Conservation (phyloP, 2,113 vertebrate species). For the Sorex fumeus region DNA sequence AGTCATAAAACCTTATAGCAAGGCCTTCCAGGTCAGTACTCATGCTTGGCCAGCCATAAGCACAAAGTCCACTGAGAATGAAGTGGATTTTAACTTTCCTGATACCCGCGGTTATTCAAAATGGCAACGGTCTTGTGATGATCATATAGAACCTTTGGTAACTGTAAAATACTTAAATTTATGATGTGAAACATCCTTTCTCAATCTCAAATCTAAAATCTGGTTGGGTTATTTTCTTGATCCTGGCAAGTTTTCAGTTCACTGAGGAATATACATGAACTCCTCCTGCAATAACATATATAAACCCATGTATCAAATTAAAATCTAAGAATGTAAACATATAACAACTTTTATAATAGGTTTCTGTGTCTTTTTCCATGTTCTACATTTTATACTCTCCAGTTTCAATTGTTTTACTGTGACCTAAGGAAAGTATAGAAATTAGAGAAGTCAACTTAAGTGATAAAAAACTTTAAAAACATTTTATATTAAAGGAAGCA, state of each 20-base stretch:
- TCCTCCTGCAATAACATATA: background rate
- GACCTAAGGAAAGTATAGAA: background rate
- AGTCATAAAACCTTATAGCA: background rate
- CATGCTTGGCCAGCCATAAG: background rate
- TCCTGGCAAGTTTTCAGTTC: background rate
- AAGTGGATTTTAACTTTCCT: background rate
- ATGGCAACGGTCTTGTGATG: background rate
- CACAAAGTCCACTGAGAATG: background rate
- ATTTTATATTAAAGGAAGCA: background rate
- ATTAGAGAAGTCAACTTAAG: background rate
- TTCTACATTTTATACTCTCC: background rate
- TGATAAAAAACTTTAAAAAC: background rate
- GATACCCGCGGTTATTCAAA: background rate
- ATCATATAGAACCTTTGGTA: background rate
- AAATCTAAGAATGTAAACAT: background rate
- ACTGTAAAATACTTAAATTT: constrained; percentile 14
- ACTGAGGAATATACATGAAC: background rate
- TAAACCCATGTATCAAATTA: background rate
- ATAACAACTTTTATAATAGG: background rate
- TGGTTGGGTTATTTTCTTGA: background rate
- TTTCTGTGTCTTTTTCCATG: background rate
- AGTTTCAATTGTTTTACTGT: constrained; percentile 14
- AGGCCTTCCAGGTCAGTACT: background rate
- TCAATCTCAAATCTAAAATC: background rate
- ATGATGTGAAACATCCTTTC: background rate